These are phyloP conservation scores for Diabrotica undecimpunctata DNA, from an alignment of 1,140 invertebrate genomes.

Conservation along the genomic window DNA sequence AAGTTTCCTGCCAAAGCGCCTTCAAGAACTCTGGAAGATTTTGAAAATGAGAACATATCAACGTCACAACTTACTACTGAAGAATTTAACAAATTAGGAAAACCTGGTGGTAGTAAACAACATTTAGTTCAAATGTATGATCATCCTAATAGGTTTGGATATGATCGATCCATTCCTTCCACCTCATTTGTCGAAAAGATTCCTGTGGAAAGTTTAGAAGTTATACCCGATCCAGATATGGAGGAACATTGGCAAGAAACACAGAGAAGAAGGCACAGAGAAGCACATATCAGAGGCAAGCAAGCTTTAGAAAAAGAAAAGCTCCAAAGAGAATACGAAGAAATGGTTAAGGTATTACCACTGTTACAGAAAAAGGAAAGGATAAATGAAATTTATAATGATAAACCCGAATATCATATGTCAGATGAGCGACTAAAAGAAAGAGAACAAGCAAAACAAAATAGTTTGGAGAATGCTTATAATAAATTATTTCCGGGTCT, in stretches of 20 bases:
- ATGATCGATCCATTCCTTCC: slow-evolving; percentile 15
- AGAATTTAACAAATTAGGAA: slow-evolving; percentile 8
- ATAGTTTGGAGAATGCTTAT: slow-evolving; percentile 40
- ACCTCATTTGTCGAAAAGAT: slow-evolving; percentile 32
- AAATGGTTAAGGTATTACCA: slow-evolving; percentile 48
- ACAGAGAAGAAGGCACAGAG: slow-evolving; percentile 35
- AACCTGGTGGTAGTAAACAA: neutral
- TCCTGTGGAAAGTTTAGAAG: slow-evolving; percentile 24
- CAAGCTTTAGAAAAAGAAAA: slow-evolving; percentile 51
- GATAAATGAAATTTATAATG: slow-evolving; percentile 34
- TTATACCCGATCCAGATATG: slow-evolving; percentile 25
- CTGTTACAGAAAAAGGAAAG: slow-evolving; percentile 44
- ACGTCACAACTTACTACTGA: neutral
- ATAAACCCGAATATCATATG: slow-evolving; percentile 43
- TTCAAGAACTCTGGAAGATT: neutral
- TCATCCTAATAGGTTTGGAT: slow-evolving; percentile 29
- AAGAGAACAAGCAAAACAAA: slow-evolving; percentile 36
- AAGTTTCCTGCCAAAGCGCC: neutral
- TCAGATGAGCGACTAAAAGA: slow-evolving; percentile 37
- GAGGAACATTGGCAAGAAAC: slow-evolving; percentile 34
- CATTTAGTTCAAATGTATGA: slow-evolving; percentile 34
- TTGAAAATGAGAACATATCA: neutral
- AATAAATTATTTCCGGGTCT: slow-evolving; percentile 35
- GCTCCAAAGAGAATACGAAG: slow-evolving; percentile 50
- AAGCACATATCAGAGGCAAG: slow-evolving; percentile 47